Conservation (phyloP, 2,797 vertebrate genomes). For the Clarias laeviceps region DNA sequence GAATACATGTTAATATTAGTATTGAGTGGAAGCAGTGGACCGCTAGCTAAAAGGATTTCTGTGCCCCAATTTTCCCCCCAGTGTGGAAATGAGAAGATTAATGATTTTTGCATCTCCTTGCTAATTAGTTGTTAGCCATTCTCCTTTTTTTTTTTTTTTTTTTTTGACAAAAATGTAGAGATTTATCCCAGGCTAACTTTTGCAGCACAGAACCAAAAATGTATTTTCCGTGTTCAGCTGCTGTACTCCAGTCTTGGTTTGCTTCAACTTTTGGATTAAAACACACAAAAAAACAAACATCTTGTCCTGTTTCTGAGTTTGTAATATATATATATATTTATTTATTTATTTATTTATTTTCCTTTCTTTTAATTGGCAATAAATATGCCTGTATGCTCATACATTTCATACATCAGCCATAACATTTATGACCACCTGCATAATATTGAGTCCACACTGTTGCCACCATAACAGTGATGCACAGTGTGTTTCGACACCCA, state of each 20-base stretch:
- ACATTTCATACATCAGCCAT: too few species aligned
- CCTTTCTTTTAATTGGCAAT: neutral
- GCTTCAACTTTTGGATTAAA: conserved; percentile 79
- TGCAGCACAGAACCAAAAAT: conserved; percentile 46
- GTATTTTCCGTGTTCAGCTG: conserved; percentile 66
- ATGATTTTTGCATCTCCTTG: neutral
- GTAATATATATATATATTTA: neutral
- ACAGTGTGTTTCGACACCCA: too few species aligned
- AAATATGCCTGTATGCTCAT: too few species aligned
- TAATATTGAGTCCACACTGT: too few species aligned
- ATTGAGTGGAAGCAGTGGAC: neutral
- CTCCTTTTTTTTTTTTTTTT: conserved; percentile 32
- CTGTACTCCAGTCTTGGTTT: conserved; percentile 70
- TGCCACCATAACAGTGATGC: too few species aligned
- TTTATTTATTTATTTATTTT: too few species aligned
- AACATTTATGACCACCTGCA: too few species aligned
- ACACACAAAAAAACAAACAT: conserved; percentile 56
- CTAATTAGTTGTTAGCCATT: conserved; percentile 29
- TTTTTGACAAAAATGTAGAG: conserved; percentile 31
- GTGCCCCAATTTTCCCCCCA: neutral
- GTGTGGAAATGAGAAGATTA: neutral
- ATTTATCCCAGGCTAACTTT: conserved; percentile 26
- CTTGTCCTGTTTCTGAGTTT: conserved; percentile 6
- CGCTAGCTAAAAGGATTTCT: conserved; percentile 7
- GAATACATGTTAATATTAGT: conserved; percentile 25